Percentiles rank a stretch among this genome's conserved stretches.
Conservation (phyloP, 1,140 invertebrate species). For the Orchesella cincta region DNA sequence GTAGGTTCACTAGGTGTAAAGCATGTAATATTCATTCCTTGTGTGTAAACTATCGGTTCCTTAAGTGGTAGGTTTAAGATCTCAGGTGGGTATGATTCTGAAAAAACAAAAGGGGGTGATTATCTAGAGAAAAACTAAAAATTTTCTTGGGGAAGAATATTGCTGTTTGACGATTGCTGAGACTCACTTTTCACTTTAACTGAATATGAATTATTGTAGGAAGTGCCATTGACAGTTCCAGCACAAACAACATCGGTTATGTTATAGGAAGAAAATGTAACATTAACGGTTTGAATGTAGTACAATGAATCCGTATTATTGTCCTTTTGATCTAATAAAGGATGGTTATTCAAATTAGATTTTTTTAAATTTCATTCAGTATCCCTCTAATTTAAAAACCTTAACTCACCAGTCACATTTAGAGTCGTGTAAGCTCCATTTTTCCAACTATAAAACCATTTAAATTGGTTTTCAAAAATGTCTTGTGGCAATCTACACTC, state of each 20-base stretch:
- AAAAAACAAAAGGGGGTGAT: too few relatives aligned
- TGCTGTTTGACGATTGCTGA: too few relatives aligned
- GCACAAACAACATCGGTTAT: neutral
- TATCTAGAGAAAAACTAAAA: too few relatives aligned
- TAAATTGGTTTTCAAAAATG: neutral
- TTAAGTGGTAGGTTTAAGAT: neutral
- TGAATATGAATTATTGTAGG: neutral
- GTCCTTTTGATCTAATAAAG: too few relatives aligned
- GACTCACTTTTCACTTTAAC: too few relatives aligned
- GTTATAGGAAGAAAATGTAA: neutral
- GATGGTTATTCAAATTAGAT: too few relatives aligned
- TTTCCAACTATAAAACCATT: neutral
- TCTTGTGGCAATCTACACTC: neutral
- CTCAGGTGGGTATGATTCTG: neutral
- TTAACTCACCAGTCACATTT: too few relatives aligned
- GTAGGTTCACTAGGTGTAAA: neutral
- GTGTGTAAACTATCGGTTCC: neutral
- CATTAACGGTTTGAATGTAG: too few relatives aligned
- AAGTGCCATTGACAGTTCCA: neutral
- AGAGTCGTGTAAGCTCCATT: conserved; percentile 22
- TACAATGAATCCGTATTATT: too few relatives aligned
- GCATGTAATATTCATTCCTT: conserved; percentile 1
- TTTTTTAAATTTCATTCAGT: too few relatives aligned
- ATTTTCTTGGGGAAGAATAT: too few relatives aligned
- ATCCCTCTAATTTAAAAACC: too few relatives aligned